Conservation (phyloP, 2,113 vertebrate species). For the Pangasianodon gigas region DNA sequence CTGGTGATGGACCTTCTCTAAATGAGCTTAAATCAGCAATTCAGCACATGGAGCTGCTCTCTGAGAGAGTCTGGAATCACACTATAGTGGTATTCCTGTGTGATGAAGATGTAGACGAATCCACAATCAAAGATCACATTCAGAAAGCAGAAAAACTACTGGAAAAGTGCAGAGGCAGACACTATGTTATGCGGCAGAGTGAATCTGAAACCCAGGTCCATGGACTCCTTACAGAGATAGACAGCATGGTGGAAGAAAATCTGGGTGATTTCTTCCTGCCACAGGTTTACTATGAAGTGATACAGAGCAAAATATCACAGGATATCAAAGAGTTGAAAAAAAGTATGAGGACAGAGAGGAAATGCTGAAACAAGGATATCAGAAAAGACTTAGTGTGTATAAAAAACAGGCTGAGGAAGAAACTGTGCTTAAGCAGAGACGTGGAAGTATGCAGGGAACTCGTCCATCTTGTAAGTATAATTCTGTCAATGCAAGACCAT, state of each 20-base stretch:
- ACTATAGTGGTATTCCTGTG: conserved; percentile 47
- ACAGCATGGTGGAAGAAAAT: conserved; percentile 22
- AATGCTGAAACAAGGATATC: background rate
- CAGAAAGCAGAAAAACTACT: conserved; percentile 18
- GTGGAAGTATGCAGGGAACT: background rate
- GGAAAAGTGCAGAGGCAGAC: conserved; percentile 26
- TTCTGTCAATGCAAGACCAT: background rate
- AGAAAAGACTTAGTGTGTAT: background rate
- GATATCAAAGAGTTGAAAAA: background rate
- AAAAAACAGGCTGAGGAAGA: background rate
- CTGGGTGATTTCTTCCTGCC: conserved; percentile 10
- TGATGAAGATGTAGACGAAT: conserved; percentile 18
- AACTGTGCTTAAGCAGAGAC: background rate
- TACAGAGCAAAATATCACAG: conserved; percentile 13
- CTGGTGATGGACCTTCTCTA: background rate
- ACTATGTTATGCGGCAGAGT: background rate
- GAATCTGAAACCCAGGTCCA: background rate
- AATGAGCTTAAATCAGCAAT: conserved; percentile 17
- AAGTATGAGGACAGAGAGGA: conserved; percentile 20
- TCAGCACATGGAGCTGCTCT: conserved; percentile 40
- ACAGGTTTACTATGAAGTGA: conserved; percentile 29
- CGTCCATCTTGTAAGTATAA: conserved; percentile 40
- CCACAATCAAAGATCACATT: background rate
- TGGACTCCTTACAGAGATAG: background rate
- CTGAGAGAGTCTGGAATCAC: conserved; percentile 46